phyloP scores from a whole-genome alignment of 1,140 invertebrate species.

The Macrostomum lignano region DNA sequence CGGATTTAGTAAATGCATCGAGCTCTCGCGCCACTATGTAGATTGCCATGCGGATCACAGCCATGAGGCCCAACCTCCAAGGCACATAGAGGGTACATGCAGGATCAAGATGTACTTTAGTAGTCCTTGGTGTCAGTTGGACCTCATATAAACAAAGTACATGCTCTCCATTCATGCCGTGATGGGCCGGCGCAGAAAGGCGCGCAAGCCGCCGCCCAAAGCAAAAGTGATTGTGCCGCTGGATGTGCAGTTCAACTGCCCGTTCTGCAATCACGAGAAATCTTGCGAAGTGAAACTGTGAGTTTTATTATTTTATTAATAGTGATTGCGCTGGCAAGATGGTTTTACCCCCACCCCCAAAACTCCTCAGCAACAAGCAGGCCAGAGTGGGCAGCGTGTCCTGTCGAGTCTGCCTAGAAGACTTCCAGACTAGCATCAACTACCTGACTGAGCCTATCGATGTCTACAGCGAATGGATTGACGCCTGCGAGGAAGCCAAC shows the following conservation, averaged over 20 bases:
- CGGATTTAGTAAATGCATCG: too few species aligned
- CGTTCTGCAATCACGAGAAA: slow-evolving; percentile 97
- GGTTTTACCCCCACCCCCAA: too few species aligned
- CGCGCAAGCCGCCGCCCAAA: slow-evolving; percentile 4
- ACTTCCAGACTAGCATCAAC: slow-evolving; percentile 83
- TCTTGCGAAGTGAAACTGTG: slow-evolving; percentile 99
- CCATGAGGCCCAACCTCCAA: too few species aligned
- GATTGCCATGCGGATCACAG: too few species aligned
- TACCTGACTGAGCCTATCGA: slow-evolving; percentile 78
- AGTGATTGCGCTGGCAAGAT: too few species aligned
- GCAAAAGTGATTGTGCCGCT: slow-evolving; percentile 30
- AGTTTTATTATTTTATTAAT: slow-evolving; percentile 27
- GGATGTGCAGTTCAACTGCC: slow-evolving; percentile 87
- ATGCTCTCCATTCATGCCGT: too few species aligned
- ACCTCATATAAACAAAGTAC: too few species aligned
- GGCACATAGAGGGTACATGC: too few species aligned
- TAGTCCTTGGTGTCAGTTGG: too few species aligned
- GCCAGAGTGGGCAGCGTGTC: slow-evolving; percentile 20
- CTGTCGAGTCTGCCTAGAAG: slow-evolving; percentile 74
- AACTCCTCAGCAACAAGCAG: not conserved
- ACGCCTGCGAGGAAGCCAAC: slow-evolving; percentile 77
- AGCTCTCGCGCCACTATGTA: too few species aligned
- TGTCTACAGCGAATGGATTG: slow-evolving; percentile 98
- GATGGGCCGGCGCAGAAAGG: slow-evolving; percentile 1
- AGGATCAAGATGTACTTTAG: too few species aligned